These are phyloP conservation scores for Linnaemya vulpina DNA, from an alignment of 2,888 invertebrate genomes.

Conservation along the genomic window DNA sequence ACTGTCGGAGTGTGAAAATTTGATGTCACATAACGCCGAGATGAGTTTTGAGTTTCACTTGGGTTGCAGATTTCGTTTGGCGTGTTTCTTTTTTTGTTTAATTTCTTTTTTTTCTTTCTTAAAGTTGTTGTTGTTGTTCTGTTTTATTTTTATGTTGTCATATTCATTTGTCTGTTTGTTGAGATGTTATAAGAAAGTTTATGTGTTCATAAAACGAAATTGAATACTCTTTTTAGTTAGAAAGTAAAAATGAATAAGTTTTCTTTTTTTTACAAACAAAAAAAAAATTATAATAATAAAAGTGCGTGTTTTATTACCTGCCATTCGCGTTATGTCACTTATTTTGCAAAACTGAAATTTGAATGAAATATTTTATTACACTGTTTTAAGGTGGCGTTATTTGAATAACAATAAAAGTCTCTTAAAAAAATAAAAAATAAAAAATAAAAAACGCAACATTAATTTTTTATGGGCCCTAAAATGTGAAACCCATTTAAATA, in stretches of 20 bases:
- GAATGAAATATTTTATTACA: background rate
- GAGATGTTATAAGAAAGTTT: slow-evolving; percentile 38
- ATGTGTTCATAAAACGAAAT: slow-evolving; percentile 46
- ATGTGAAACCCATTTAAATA: background rate
- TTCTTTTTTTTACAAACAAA: background rate
- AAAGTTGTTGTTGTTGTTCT: background rate
- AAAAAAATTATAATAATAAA: too few species aligned
- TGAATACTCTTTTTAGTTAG: slow-evolving; percentile 42
- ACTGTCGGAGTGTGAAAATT: slow-evolving; percentile 68
- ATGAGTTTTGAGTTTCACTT: slow-evolving; percentile 58
- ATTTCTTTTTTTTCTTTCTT: background rate
- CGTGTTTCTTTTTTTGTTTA: background rate
- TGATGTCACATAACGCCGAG: slow-evolving; percentile 68
- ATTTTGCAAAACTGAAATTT: background rate
- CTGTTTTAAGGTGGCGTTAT: background rate
- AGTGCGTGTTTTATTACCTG: slow-evolving; percentile 22
- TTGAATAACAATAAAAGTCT: background rate
- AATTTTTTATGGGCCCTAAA: background rate
- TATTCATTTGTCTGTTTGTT: slow-evolving; percentile 39
- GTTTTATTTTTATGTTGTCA: slow-evolving; percentile 26
- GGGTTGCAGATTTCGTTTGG: slow-evolving; percentile 15
- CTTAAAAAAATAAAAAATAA: too few species aligned
- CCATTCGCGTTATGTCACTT: slow-evolving; percentile 2
- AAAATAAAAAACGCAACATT: background rate
- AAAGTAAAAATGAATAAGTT: slow-evolving; percentile 35